phyloP scores from a whole-genome alignment of 2,797 vertebrate genomes.

The Diplodus sargus region DNA sequence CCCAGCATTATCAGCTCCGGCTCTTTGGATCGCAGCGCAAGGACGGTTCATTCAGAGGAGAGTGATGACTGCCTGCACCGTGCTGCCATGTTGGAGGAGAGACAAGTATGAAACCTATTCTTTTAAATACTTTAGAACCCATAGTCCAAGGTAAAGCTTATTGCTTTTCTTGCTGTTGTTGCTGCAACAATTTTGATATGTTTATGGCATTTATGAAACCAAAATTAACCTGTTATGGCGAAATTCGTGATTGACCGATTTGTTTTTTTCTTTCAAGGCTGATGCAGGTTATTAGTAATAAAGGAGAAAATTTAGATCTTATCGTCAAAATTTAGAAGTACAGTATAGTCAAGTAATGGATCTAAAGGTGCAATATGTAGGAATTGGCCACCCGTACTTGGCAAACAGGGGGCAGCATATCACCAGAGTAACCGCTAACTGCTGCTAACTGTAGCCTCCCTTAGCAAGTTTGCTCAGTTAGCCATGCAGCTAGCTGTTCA shows the following conservation, averaged over 20 bases:
- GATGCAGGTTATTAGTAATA: too few relatives aligned
- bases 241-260: background rate
- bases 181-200: background rate
- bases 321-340: too few relatives aligned
- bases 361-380: too few relatives aligned
- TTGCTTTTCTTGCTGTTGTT: too few relatives aligned
- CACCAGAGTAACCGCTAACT: too few relatives aligned
- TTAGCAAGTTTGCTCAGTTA: too few relatives aligned
- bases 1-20: slow-evolving; percentile 52
- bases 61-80: background rate
- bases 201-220: background rate
- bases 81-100: slow-evolving; percentile 15
- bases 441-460: too few relatives aligned
- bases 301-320: too few relatives aligned
- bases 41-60: slow-evolving; percentile 6
- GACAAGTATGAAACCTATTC: slow-evolving; percentile 21
- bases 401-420: too few relatives aligned
- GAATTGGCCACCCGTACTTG: too few relatives aligned
- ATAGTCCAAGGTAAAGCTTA: background rate
- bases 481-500: too few relatives aligned
- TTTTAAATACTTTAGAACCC: slow-evolving; percentile 34
- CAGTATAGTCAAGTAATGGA: too few relatives aligned
- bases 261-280: background rate
- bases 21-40: slow-evolving; percentile 13
- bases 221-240: background rate